These are phyloP conservation scores for Gadopsis marmoratus DNA, from an alignment of 2,797 vertebrate species.

Conservation along the genomic window DNA sequence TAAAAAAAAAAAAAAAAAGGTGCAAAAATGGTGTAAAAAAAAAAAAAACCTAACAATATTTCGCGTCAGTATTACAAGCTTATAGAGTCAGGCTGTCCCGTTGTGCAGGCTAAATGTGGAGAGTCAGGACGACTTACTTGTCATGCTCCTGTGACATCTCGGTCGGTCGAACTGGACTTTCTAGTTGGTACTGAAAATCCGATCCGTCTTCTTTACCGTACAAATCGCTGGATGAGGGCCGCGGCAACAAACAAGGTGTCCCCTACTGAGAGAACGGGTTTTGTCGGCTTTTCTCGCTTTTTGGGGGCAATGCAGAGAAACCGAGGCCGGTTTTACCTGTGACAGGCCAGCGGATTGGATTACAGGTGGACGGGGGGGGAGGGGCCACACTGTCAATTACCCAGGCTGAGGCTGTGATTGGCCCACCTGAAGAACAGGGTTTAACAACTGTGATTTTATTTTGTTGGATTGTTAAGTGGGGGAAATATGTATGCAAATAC, in stretches of 20 bases:
- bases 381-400: slow-evolving; percentile 73
- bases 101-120: slow-evolving; percentile 64
- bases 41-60: slow-evolving; percentile 11
- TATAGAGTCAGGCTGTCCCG: slow-evolving; percentile 41
- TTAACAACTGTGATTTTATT: slow-evolving; percentile 55
- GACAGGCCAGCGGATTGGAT: slow-evolving; percentile 87
- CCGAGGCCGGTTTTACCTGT: slow-evolving; percentile 90
- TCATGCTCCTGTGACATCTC: slow-evolving; percentile 99
- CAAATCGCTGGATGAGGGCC: slow-evolving; percentile 85
- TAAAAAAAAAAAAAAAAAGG: slow-evolving; percentile 25
- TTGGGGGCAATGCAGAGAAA: slow-evolving; percentile 89
- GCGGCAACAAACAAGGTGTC: slow-evolving; percentile 81
- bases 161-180: slow-evolving; percentile 97
- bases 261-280: slow-evolving; percentile 91
- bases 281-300: slow-evolving; percentile 96
- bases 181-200: slow-evolving; percentile 96
- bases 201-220: slow-evolving; percentile 89
- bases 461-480: neutral
- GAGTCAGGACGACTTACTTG: slow-evolving; percentile 91
- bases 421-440: slow-evolving; percentile 43
- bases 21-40: slow-evolving; percentile 1
- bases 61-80: slow-evolving; percentile 34
- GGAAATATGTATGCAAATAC: neutral
- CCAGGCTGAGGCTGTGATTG: slow-evolving; percentile 74
- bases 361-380: slow-evolving; percentile 81